Evolutionary conservation across 2,888 invertebrate genomes (phyloP).

Genomic region (Digitonthophagus gazella): DNA sequence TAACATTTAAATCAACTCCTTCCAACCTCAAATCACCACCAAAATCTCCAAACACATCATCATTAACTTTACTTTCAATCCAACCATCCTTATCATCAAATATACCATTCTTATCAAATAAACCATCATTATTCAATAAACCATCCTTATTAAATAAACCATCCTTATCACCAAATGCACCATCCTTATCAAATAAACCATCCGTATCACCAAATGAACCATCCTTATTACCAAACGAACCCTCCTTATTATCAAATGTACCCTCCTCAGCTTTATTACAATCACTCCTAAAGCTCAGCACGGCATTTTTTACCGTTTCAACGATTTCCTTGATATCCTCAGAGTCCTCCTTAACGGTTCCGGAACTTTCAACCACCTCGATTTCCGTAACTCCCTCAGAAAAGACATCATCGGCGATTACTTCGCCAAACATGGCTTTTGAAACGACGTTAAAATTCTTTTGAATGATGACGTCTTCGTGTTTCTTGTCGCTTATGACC

Average conservation of each 20-base stretch:
- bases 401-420: slow-evolving; percentile 19
- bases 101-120: too few relatives aligned
- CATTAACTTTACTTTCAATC: too few relatives aligned
- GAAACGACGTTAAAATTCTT: slow-evolving; percentile 25
- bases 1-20: slow-evolving; percentile 17
- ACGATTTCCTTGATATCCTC: slow-evolving; percentile 37
- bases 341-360: slow-evolving; percentile 25
- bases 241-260: neutral
- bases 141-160: too few relatives aligned
- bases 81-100: too few relatives aligned
- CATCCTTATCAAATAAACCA: slow-evolving; percentile 10
- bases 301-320: slow-evolving; percentile 36
- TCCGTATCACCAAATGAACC: neutral
- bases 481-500: slow-evolving; percentile 22
- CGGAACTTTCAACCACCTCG: slow-evolving; percentile 13
- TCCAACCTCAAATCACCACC: neutral
- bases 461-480: slow-evolving; percentile 25
- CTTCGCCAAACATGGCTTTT: slow-evolving; percentile 25
- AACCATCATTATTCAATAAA: too few relatives aligned
- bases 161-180: neutral
- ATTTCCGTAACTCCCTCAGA: too few relatives aligned
- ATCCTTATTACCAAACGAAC: neutral
- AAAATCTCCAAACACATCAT: too few relatives aligned
- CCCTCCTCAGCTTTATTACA: slow-evolving; percentile 3
- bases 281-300: slow-evolving; percentile 27